A percentile compares a stretch with the other conserved stretches of the same genome.
These are phyloP conservation scores for Oncorhynchus keta DNA, from an alignment of 2,113 vertebrate genomes.

Conservation along the genomic window DNA sequence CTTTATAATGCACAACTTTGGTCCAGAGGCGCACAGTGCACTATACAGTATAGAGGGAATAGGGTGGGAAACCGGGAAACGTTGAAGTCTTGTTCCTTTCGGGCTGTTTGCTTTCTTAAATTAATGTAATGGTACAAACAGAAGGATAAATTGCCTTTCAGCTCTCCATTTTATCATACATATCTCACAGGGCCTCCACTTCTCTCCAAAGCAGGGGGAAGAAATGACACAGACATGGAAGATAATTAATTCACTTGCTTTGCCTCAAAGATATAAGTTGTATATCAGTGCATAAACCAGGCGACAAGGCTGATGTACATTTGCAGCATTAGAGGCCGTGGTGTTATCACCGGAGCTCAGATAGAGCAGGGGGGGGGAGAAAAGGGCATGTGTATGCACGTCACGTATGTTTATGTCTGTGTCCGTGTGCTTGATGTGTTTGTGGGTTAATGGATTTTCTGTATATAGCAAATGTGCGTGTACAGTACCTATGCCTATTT, in stretches of 20 bases:
- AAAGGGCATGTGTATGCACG: conserved; percentile 23
- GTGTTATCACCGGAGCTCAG: conserved; percentile 37
- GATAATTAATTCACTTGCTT: conserved; percentile 65
- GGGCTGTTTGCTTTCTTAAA: conserved; percentile 78
- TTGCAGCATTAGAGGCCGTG: conserved; percentile 41
- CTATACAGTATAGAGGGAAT: no score
- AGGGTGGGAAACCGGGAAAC: neutral
- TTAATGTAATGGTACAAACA: conserved; percentile 74
- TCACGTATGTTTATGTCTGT: neutral
- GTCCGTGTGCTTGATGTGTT: no score
- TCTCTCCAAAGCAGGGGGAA: conserved; percentile 29
- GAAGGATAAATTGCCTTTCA: conserved; percentile 71
- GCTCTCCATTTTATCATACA: conserved; percentile 63
- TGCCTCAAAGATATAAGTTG: conserved; percentile 60
- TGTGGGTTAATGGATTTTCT: no score
- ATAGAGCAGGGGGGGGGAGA: conserved; percentile 25
- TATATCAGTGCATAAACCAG: conserved; percentile 57
- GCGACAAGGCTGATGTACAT: conserved; percentile 64
- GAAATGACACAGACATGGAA: conserved; percentile 55
- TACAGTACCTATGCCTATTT: no score
- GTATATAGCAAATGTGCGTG: no score
- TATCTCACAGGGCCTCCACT: conserved; percentile 60
- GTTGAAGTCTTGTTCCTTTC: conserved; percentile 46
- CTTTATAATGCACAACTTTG: conserved; percentile 14
- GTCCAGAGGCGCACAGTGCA: conserved; percentile 23